Conservation (phyloP, 2,888 invertebrate genomes). For the Trichopoda pennipes region DNA sequence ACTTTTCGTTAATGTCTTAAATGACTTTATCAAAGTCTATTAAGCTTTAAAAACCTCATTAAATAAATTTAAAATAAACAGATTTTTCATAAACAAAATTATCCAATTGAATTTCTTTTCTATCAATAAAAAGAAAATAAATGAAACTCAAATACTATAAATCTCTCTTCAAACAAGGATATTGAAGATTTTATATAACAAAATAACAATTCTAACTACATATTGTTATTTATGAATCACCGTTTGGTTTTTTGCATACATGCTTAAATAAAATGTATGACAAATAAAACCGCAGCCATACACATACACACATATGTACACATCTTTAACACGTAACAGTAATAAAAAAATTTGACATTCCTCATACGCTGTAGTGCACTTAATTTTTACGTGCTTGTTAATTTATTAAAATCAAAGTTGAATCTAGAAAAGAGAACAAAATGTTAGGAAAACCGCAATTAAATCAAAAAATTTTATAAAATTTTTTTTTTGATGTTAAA, state of each 20-base stretch:
- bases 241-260: background rate
- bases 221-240: background rate
- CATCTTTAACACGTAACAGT: slow-evolving; percentile 1
- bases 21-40: too few species aligned
- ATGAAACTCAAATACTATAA: too few species aligned
- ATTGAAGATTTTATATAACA: too few species aligned
- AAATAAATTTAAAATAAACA: too few species aligned
- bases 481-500: background rate
- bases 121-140: too few species aligned
- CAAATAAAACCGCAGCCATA: background rate
- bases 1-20: too few species aligned
- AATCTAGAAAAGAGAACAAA: background rate
- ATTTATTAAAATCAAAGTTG: slow-evolving; percentile 20
- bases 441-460: too few species aligned
- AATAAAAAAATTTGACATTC: slow-evolving; percentile 29
- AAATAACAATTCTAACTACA: background rate
- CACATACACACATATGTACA: too few species aligned
- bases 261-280: background rate
- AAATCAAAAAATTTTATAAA: background rate
- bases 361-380: slow-evolving; percentile 28
- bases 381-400: slow-evolving; percentile 25
- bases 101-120: too few species aligned
- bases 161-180: too few species aligned
- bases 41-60: too few species aligned
- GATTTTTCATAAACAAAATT: too few species aligned